phyloP scores from a whole-genome alignment of 2,888 invertebrate species.

The Rhaphigaster nebulosa region DNA sequence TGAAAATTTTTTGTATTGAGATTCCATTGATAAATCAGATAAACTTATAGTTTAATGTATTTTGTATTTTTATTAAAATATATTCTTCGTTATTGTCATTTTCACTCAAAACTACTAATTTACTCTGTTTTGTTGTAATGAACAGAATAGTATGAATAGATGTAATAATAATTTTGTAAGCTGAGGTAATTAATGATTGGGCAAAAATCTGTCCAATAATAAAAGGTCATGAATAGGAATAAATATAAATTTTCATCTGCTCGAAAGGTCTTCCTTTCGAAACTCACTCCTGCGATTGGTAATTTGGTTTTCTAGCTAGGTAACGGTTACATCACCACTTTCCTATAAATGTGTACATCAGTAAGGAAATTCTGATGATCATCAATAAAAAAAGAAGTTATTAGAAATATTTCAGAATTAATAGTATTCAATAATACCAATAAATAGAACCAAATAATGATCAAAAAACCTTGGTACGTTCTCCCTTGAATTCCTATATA shows the following conservation, averaged over 20 bases:
- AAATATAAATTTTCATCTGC: background rate
- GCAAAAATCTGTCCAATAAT: too few relatives aligned
- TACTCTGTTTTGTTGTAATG: too few relatives aligned
- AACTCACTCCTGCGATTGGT: background rate
- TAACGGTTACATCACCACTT: background rate
- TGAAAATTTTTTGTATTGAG: too few relatives aligned
- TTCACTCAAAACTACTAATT: too few relatives aligned
- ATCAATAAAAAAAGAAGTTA: background rate
- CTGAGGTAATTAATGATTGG: too few relatives aligned
- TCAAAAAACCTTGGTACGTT: background rate
- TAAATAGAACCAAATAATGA: background rate
- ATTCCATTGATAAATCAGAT: too few relatives aligned
- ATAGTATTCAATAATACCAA: background rate
- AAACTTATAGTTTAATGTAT: too few relatives aligned
- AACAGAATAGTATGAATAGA: too few relatives aligned
- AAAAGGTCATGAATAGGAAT: background rate
- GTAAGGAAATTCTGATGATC: background rate
- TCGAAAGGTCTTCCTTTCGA: slow-evolving; percentile 18
- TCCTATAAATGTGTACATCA: background rate
- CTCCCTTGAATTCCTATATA: background rate
- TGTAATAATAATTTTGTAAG: too few relatives aligned
- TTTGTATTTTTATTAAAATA: too few relatives aligned
- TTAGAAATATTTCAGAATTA: background rate
- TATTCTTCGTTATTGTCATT: too few relatives aligned
- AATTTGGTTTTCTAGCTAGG: slow-evolving; percentile 21